phyloP scores from a whole-genome alignment of 2,888 invertebrate genomes.

The Fabriciana adippe region DNA sequence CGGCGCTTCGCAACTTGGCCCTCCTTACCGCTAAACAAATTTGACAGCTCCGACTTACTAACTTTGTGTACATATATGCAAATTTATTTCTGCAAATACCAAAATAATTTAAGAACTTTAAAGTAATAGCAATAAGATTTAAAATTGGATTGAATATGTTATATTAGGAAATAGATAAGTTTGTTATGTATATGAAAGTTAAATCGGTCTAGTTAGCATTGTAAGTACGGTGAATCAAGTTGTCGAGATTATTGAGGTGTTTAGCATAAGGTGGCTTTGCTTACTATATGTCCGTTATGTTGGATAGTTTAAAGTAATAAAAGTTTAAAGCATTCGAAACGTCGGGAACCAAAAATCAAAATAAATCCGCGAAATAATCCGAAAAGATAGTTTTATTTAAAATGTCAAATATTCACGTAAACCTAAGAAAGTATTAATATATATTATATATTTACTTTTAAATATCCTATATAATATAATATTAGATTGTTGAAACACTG shows the following conservation, averaged over 20 bases:
- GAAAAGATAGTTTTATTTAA: no score
- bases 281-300: slow-evolving; percentile 17
- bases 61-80: slow-evolving; percentile 69
- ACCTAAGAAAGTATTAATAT: no score
- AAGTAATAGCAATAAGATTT: slow-evolving; percentile 5
- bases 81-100: slow-evolving; percentile 47
- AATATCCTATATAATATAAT: neutral
- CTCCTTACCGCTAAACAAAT: slow-evolving; percentile 81
- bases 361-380: no score
- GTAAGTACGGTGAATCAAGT: slow-evolving; percentile 75
- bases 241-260: slow-evolving; percentile 78
- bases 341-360: no score
- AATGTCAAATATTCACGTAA: no score
- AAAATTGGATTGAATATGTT: slow-evolving; percentile 13
- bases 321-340: no score
- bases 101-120: slow-evolving; percentile 15
- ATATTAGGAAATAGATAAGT: slow-evolving; percentile 13
- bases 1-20: slow-evolving; percentile 73
- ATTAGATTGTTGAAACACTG: no score
- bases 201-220: slow-evolving; percentile 74
- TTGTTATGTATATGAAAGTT: slow-evolving; percentile 59
- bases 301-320: slow-evolving; percentile 10
- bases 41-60: slow-evolving; percentile 80
- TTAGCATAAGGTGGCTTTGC: slow-evolving; percentile 50
- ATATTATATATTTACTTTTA: neutral